Conservation (phyloP, 2,888 invertebrate genomes). For the Sarcophaga carnaria region DNA sequence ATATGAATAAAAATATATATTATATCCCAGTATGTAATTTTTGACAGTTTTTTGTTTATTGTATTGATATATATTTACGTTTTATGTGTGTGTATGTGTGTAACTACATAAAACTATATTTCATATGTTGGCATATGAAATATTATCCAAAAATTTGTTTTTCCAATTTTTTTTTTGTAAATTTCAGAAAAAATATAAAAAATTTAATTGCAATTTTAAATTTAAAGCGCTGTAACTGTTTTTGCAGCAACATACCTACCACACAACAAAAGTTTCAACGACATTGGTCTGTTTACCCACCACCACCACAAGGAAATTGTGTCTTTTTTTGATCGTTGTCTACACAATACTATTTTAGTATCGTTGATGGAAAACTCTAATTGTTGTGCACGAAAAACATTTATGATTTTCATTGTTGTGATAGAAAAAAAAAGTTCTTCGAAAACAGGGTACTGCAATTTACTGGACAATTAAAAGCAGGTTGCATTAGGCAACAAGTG, state of each 20-base stretch:
- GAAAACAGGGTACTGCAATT: too few relatives aligned
- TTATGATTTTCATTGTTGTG: slow-evolving; percentile 12
- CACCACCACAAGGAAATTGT: slow-evolving; percentile 25
- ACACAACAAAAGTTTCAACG: not conserved
- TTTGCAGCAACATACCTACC: too few relatives aligned
- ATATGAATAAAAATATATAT: slow-evolving; percentile 11
- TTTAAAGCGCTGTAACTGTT: not conserved
- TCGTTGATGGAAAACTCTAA: not conserved
- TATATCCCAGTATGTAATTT: slow-evolving; percentile 3
- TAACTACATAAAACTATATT: slow-evolving; percentile 37
- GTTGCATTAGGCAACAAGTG: too few relatives aligned
- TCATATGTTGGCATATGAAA: slow-evolving; percentile 15
- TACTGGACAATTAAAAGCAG: too few relatives aligned
- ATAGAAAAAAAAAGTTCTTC: too few relatives aligned
- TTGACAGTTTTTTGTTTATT: slow-evolving; percentile 23
- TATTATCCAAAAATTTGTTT: slow-evolving; percentile 13
- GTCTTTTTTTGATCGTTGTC: slow-evolving; percentile 16
- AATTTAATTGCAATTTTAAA: not conserved
- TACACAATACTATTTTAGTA: not conserved
- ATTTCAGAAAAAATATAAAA: slow-evolving; percentile 1
- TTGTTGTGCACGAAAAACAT: not conserved
- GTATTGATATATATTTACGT: not conserved
- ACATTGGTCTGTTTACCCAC: slow-evolving; percentile 2
- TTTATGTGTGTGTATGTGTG: not conserved
- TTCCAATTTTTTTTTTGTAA: not conserved